phyloP scores from a whole-genome alignment of 2,888 invertebrate species.

The Drosophila subquinaria region DNA sequence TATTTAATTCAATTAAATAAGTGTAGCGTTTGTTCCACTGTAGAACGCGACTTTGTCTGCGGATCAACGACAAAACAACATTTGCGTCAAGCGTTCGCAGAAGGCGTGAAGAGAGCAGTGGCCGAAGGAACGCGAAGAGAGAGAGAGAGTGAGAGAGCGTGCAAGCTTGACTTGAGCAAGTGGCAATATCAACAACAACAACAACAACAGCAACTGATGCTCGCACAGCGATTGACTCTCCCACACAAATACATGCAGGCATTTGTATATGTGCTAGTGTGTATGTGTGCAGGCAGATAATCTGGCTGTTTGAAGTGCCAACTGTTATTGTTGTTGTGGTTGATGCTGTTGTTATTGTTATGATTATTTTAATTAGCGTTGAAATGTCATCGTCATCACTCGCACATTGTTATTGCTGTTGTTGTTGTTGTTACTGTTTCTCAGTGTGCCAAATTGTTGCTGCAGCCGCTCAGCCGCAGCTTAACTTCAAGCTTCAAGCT shows the following conservation, averaged over 20 bases:
- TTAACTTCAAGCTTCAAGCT: constrained; percentile 24
- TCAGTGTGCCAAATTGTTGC: constrained; percentile 64
- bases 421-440: constrained; percentile 32
- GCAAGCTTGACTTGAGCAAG: constrained; percentile 61
- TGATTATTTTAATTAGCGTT: constrained; percentile 78
- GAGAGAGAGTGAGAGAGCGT: constrained; percentile 18
- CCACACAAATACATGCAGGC: constrained; percentile 48
- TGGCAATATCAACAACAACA: constrained; percentile 70
- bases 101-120: constrained; percentile 33
- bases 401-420: constrained; percentile 18
- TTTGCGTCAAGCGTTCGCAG: constrained; percentile 29
- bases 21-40: constrained; percentile 35
- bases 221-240: constrained; percentile 51
- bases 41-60: constrained; percentile 39
- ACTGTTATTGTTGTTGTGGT: constrained; percentile 56
- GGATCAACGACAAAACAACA: constrained; percentile 51
- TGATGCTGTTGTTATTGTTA: constrained; percentile 69
- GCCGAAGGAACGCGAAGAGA: not conserved
- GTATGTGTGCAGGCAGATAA: constrained; percentile 51
- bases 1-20: not conserved
- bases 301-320: constrained; percentile 76
- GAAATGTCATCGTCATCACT: constrained; percentile 73
- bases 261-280: not conserved
- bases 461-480: constrained; percentile 7
- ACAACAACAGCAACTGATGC: constrained; percentile 33